Conservation (phyloP, 2,113 vertebrate species). For the Galbula dea region DNA sequence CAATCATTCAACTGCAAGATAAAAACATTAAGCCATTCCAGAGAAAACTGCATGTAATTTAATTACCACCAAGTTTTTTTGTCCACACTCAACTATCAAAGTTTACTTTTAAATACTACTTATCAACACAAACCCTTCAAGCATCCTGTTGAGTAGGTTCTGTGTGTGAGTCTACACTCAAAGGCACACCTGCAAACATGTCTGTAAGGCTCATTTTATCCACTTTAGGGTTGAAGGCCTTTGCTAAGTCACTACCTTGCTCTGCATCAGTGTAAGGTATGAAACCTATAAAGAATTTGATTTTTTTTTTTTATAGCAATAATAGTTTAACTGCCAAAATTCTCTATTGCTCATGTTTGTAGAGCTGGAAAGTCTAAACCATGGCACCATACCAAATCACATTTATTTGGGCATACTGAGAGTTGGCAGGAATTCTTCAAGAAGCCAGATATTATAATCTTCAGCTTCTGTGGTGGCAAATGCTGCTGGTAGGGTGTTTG, state of each 20-base stretch:
- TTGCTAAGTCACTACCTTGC: background rate
- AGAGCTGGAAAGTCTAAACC: background rate
- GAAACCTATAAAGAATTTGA: background rate
- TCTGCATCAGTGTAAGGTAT: background rate
- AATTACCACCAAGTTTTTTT: background rate
- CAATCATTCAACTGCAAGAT: background rate
- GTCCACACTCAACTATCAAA: background rate
- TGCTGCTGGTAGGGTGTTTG: background rate
- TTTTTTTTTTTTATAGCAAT: too few relatives aligned
- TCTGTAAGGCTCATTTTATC: background rate
- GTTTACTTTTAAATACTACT: background rate
- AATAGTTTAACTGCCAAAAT: background rate
- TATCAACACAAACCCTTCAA: background rate
- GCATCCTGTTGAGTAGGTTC: background rate
- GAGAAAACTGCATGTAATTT: background rate
- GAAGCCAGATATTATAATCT: background rate
- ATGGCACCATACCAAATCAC: background rate
- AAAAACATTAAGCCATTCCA: background rate
- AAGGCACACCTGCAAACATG: background rate
- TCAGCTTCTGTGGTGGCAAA: background rate
- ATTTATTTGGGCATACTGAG: background rate
- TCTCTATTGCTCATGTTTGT: background rate
- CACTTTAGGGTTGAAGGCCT: background rate
- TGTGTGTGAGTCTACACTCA: background rate
- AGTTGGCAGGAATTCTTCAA: background rate